Conservation (phyloP, 1,140 invertebrate species). For the Tribolium castaneum region DNA sequence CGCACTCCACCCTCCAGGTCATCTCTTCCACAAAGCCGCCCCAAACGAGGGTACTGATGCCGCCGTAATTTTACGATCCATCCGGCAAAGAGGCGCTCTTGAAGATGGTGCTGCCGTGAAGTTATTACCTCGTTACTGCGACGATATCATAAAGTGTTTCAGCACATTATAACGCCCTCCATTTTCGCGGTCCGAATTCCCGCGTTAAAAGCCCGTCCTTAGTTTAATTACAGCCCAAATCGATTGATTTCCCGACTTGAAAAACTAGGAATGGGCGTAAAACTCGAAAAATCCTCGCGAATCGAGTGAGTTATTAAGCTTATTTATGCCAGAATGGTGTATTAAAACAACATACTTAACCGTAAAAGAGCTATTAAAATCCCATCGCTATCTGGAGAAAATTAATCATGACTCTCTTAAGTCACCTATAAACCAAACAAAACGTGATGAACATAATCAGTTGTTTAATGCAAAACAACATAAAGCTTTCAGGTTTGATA, state of each 20-base stretch:
- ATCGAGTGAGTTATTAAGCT: constrained; percentile 50
- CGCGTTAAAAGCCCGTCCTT: background rate
- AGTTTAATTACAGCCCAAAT: background rate
- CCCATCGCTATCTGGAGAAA: constrained; percentile 57
- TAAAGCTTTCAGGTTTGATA: constrained; percentile 61
- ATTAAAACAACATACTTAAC: constrained; percentile 60
- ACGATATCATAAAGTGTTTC: constrained; percentile 40
- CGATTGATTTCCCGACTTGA: background rate
- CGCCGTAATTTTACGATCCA: constrained; percentile 14
- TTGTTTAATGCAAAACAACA: constrained; percentile 62
- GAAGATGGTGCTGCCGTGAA: constrained; percentile 14
- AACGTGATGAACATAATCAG: constrained; percentile 59
- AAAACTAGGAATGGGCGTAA: background rate
- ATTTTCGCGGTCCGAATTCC: background rate
- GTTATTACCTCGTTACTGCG: constrained; percentile 29
- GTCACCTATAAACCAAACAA: constrained; percentile 54
- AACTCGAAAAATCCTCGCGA: background rate
- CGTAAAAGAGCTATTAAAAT: constrained; percentile 62
- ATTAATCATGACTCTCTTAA: constrained; percentile 60
- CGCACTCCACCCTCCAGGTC: background rate
- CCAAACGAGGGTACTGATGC: background rate
- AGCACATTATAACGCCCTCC: constrained; percentile 28
- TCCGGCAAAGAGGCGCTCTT: background rate
- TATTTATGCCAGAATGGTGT: constrained; percentile 55
- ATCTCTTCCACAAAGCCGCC: background rate